phyloP scores from a whole-genome alignment of 2,797 vertebrate genomes.

The Oophaga sylvatica region DNA sequence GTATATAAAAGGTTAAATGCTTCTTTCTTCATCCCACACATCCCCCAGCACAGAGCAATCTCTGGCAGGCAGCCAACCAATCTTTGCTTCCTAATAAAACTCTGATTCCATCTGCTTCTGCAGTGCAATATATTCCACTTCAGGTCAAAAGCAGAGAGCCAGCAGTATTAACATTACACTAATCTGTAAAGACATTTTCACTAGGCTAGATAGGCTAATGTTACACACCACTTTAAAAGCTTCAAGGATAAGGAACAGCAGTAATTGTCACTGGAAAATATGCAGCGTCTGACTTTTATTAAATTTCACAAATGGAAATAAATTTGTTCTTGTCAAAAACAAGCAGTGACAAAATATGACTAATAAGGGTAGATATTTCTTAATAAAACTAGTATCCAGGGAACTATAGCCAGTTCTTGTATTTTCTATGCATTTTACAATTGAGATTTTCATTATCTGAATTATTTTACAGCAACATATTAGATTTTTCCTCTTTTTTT shows the following conservation, averaged over 20 bases:
- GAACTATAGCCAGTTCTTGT: neutral
- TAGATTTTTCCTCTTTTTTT: neutral
- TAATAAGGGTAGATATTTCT: slow-evolving; percentile 18
- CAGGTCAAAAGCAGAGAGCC: slow-evolving; percentile 80
- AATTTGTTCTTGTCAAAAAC: slow-evolving; percentile 63
- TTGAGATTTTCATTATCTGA: neutral
- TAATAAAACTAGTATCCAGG: slow-evolving; percentile 24
- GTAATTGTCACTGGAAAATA: slow-evolving; percentile 73
- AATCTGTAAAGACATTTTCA: slow-evolving; percentile 84
- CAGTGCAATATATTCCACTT: slow-evolving; percentile 76
- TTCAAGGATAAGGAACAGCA: slow-evolving; percentile 70
- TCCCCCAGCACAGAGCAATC: slow-evolving; percentile 62
- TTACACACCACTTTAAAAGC: slow-evolving; percentile 78
- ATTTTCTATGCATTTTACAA: neutral
- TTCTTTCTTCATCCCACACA: slow-evolving; percentile 59
- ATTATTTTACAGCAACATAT: neutral
- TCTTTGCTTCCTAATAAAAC: slow-evolving; percentile 70
- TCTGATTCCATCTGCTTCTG: slow-evolving; percentile 79
- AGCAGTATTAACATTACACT: slow-evolving; percentile 79
- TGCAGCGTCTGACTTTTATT: slow-evolving; percentile 63
- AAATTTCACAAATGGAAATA: slow-evolving; percentile 66
- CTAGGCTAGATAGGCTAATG: slow-evolving; percentile 78
- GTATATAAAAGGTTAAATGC: slow-evolving; percentile 59
- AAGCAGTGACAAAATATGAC: slow-evolving; percentile 59
- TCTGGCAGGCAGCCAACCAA: slow-evolving; percentile 76